Base-by-base conservation (phyloP, 2,113 vertebrate genomes). In the Noctilio leporinus region DNA sequence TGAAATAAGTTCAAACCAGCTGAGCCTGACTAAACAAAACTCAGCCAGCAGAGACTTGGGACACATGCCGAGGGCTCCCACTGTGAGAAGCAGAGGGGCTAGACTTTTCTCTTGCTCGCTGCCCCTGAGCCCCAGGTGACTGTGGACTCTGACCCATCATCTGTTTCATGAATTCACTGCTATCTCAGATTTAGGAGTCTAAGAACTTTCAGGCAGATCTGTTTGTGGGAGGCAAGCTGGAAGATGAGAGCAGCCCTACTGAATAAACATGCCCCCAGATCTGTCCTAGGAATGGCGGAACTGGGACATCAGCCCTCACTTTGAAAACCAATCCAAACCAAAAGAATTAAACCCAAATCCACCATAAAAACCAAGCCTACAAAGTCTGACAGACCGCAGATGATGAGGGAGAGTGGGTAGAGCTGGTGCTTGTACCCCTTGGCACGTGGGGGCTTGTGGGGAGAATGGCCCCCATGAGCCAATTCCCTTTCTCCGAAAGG, bases 281-380 rank as follows among this genome's bases (percentile, higher is more conserved):
- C 69, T 94, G 57, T 40, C 82, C 8, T n/a, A 59, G 38, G 45
- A 43, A 92, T 30, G n/a, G n/a, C 47, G 22, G 65, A 65, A 85
- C 0, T 55, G 40, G 83, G 40, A 70, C 24, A 91, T 70, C 16
- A 70, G 62, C 62, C 38, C 83, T 92, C 40, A 91, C 91, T 91
- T 97, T 77, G 43, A 96, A 95, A 95, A 94, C 22, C 38, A 96
- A 76, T 75, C 10, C 35, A 35, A 62, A 67, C 77, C 65, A 65
- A 59, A 35, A 55, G 33, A 77, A n/a, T 16, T 4, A 88, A 95
- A 92, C 30, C 45, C 86, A 40, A 93, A 73, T 33, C 69, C 80
- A 96, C 73, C 47, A 94, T 57, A 94, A 93, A 96, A 93, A 86
- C 75, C 93, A 97, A 96, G 69, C 35, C 76, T 49, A 85, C 1